Evolutionary conservation across 2,888 invertebrate species (phyloP), one percentile per base, ranked within the genome.

Genomic region (Horisme vitalbata): DNA sequence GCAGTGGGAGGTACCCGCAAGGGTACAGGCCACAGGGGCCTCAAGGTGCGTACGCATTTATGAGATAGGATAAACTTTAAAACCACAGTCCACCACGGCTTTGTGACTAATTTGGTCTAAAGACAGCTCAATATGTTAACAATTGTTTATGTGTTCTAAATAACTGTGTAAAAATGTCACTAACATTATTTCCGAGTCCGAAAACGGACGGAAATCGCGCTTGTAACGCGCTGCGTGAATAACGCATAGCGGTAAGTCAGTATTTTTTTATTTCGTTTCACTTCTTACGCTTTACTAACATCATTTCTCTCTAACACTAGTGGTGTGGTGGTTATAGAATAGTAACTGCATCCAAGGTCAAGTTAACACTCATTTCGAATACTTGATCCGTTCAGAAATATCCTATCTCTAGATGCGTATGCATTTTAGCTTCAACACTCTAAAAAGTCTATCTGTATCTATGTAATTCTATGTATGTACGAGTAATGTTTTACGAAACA

Each of bases 391-490:
- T 70, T 68, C 63, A 57, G 61, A 63, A 67, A 59, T 58, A 83
- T 85, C 87, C 90, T 88, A 88, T 89, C 88, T 89, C 85, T 88
- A 68, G 56, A 77, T 83, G 86, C 83, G 83, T 83, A 82, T 75
- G 65, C 65, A 65, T 67, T 51, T 68, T 67, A 57, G 53, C 70
- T 68, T 64, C 63, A 45, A 33, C 9, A 30, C 13, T 23, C 15
- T 18, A 9, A 45, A 23, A 34, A 13, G 27, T 12, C 32, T 65
- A 55, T 65, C 46, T 60, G 34, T 60, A 58, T 60, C 39, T 66
- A 59, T 64, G 50, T 70, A 63, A 71, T 66, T 55, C 48, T 64
- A 59, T 66, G 59, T 68, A 71, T 65, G 61, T 71, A 49, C 30
- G 33, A 34, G 30, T 44, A 71, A 64, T 57, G 54, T 66, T 58